Base-by-base conservation (phyloP, 2,888 invertebrate species). In the Graphium colonna region DNA sequence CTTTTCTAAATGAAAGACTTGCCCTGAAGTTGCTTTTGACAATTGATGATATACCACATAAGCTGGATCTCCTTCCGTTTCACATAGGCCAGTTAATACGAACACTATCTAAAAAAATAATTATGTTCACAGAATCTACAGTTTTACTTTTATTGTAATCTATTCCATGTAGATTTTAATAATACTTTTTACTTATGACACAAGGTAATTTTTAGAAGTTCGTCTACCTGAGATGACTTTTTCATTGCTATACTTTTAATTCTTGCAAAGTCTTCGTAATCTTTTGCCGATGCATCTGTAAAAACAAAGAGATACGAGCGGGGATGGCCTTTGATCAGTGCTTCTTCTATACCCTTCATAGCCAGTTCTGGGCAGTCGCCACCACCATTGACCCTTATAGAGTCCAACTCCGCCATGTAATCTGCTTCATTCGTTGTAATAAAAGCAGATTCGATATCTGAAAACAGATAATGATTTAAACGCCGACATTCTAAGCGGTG, bases 281-380 rank as follows among this genome's bases (percentile, higher is more conserved):
- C 85, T 16, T 69, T 66, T 0, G 85, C 77, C 0, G 76, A 64
- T 0, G 83, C 85, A 47, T 86, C 85, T 7, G 84, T 85, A n/a
- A 80, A 80, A 0, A 85, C 78, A 50, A 79, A 85, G 0, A 86
- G 26, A 2, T 68, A 68, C 0, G 86, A 85, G 0, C 67, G 61
- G 0, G 77, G 73, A 4, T 70, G 58, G 51, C 82, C 79, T 1
- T 62, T 33, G 26, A 58, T 57, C 1, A 86, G 61, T 0, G 65
- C 84, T 4, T 58, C 17, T 56, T 76, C 68, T 3, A 85, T 79
- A 12, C 83, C 86, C 1, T 58, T 33, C 73, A 86, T 68, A 0
- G 79, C 52, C 60, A 68, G 63, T 60, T 85, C 86, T 0, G 77
- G 74, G 43, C 86, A 85, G 15, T 77, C 72, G 0, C 1, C 67